Evolutionary conservation across 1,140 invertebrate genomes (phyloP), one percentile per base, ranked within the genome.

Genomic region (Homarus americanus): DNA sequence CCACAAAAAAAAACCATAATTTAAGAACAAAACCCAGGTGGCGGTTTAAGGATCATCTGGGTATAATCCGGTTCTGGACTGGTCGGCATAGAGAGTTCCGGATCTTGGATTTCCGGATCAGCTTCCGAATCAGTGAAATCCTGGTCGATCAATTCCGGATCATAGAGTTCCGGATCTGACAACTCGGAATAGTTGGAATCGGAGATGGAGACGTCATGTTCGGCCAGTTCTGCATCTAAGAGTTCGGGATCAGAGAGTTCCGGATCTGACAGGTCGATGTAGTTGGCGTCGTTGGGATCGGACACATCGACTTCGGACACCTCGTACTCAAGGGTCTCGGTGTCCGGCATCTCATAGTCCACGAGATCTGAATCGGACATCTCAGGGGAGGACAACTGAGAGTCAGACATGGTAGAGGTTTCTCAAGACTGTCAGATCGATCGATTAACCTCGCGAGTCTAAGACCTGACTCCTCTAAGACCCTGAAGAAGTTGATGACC

Each of bases 321-420:
- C 32, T 36, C 28, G 79, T 63, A 63, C 3, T 82, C 79, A 7
- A 82, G 49, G 12, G 79, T 82, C 9, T 82, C 79, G 2, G 79
- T 36, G 9, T 82, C 79, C 12, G 79, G 79, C 79, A 82, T 82
- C 36, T 82, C 79, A 34, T 44, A 38, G 49, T 82, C 79, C 79
- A 38, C 32, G 5, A 58, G 63, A 28, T 82, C 79, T 1, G 79
- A 82, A 53, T 82, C 79, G 20, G 79, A 36, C 49, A 82, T 82
- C 15, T 32, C 79, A 20, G 63, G 79, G 15, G 79, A 82, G 7
- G 79, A 82, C 20, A 82, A n/a, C 49, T 82, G 49, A 15, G 79
- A 82, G 44, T 58, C 53, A 9, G 79, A 63, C 79, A 82, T 82
- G n/a, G 63, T 82, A 28, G 24, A 41, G 4, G 79, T 82, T 34